A percentile compares a stretch with the other conserved stretches of the same genome.
These are phyloP conservation scores for Kuschelorhynchus macadamiae DNA, from an alignment of 2,888 invertebrate species.

Conservation along the genomic window DNA sequence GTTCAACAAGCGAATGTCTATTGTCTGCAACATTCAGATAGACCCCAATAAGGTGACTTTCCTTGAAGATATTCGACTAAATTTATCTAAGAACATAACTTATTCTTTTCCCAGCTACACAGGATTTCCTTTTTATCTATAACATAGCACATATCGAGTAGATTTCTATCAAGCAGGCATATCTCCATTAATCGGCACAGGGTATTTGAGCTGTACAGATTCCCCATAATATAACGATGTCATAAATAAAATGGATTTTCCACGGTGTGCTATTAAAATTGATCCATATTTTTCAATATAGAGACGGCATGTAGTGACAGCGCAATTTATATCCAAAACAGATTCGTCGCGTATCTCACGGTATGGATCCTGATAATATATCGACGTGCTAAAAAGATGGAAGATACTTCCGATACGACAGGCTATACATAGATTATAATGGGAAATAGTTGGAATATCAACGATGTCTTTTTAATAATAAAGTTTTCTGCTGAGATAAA, in stretches of 20 bases:
- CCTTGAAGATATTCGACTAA: too few relatives aligned
- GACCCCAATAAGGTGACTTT: too few relatives aligned
- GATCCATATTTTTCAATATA: constrained; percentile 44
- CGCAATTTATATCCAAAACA: constrained; percentile 39
- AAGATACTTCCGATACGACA: neutral
- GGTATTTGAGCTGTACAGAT: constrained; percentile 19
- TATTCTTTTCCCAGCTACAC: too few relatives aligned
- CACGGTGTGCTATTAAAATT: constrained; percentile 29
- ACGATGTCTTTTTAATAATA: too few relatives aligned
- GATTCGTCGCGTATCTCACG: constrained; percentile 21
- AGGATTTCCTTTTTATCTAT: constrained; percentile 1
- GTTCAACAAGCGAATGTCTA: too few relatives aligned
- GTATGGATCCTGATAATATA: constrained; percentile 8
- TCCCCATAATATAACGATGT: constrained; percentile 22
- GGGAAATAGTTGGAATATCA: too few relatives aligned
- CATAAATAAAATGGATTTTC: constrained; percentile 29
- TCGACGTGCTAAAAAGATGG: constrained; percentile 6
- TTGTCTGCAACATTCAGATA: too few relatives aligned
- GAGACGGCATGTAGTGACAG: constrained; percentile 43
- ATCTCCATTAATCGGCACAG: constrained; percentile 24
- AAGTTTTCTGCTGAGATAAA: too few relatives aligned
- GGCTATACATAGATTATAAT: neutral
- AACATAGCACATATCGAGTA: constrained; percentile 10
- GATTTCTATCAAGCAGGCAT: constrained; percentile 5
- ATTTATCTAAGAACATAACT: too few relatives aligned